A percentile compares a stretch with the other conserved stretches of the same genome.
These are phyloP conservation scores for Terrapene triunguis DNA, from an alignment of 2,113 vertebrate genomes.

Conservation along the genomic window DNA sequence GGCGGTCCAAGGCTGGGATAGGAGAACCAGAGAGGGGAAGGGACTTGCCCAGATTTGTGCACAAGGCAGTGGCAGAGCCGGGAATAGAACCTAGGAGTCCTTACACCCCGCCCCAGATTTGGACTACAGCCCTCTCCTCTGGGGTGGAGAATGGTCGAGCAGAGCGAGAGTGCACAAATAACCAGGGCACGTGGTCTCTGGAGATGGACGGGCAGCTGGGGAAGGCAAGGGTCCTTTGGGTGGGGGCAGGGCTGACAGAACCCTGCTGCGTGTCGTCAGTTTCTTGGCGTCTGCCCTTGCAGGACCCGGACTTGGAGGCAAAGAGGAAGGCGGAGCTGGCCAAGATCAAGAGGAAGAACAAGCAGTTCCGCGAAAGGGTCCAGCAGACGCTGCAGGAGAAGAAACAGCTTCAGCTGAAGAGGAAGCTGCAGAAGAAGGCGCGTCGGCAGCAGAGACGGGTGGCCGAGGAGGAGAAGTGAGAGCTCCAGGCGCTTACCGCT, in stretches of 20 bases:
- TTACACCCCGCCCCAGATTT: background rate
- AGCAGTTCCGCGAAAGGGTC: conserved; percentile 82
- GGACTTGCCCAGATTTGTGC: background rate
- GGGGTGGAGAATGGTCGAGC: background rate
- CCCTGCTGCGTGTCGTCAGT: rapidly evolving
- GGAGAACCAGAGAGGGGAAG: background rate
- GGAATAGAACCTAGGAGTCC: background rate
- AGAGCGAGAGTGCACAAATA: background rate
- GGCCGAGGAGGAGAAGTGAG: background rate
- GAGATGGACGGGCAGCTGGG: background rate
- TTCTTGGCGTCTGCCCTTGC: background rate
- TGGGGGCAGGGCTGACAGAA: rapidly evolving
- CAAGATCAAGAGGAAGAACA: conserved; percentile 87
- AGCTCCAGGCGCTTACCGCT: background rate
- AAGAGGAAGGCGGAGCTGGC: conserved; percentile 89
- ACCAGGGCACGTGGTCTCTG: background rate
- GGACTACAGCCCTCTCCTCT: background rate
- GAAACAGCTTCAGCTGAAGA: conserved; percentile 62
- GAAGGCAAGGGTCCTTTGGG: background rate
- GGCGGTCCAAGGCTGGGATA: background rate
- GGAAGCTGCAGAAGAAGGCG: conserved; percentile 65
- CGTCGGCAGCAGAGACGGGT: conserved; percentile 42
- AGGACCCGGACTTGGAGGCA: conserved; percentile 93
- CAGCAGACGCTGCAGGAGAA: conserved; percentile 77
- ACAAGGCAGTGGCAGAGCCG: background rate